Evolutionary conservation across 2,888 invertebrate species (phyloP).

Genomic region (Mystacides longicornis): DNA sequence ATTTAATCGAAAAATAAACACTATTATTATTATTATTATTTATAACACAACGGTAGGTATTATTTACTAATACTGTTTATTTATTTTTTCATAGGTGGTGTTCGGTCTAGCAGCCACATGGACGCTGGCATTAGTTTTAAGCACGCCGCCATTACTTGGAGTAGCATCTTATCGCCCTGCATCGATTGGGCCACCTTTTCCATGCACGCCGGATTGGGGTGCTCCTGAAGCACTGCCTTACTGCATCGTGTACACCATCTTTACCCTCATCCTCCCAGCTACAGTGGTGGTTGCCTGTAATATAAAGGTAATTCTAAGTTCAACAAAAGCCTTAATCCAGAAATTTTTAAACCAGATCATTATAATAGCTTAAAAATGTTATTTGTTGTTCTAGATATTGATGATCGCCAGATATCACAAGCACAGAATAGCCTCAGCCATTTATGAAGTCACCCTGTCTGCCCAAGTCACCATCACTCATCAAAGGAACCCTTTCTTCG

Average conservation of each 20-base stretch:
- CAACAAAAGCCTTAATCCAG: neutral
- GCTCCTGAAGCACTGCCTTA: constrained; percentile 55
- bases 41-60: no score
- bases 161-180: constrained; percentile 50
- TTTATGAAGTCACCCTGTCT: constrained; percentile 76
- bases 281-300: constrained; percentile 65
- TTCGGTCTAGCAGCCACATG: constrained; percentile 62
- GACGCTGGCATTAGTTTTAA: constrained; percentile 54
- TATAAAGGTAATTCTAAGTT: constrained; percentile 45
- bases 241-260: constrained; percentile 54
- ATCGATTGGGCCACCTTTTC: constrained; percentile 49
- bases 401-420: constrained; percentile 67
- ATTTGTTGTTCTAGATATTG: constrained; percentile 38
- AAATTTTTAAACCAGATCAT: neutral
- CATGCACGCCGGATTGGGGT: constrained; percentile 63
- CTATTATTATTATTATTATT: no score
- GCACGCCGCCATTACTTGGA: constrained; percentile 57
- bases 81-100: constrained; percentile 44
- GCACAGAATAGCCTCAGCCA: constrained; percentile 76
- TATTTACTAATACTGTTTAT: neutral
- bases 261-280: constrained; percentile 61
- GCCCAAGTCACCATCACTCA: constrained; percentile 80
- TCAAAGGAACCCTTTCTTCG: constrained; percentile 70
- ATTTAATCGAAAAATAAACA: no score
- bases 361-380: constrained; percentile 3